phyloP scores from a whole-genome alignment of 2,797 vertebrate species.

The Brachyalestes nurse region DNA sequence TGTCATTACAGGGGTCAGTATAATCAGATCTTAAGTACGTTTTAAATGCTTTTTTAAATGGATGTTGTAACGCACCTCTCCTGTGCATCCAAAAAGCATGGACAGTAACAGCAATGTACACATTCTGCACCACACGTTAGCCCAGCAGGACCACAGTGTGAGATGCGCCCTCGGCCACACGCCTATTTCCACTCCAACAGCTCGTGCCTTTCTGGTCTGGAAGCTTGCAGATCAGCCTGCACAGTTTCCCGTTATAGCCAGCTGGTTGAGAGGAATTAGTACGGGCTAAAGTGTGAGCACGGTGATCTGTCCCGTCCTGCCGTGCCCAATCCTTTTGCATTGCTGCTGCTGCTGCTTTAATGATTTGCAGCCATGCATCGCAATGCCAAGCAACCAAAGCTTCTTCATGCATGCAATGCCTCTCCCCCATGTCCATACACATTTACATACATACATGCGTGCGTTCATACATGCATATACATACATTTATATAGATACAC shows the following conservation, averaged over 20 bases:
- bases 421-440: neutral
- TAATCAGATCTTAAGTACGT: neutral
- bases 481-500: too few species aligned
- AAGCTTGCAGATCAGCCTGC: neutral
- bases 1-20: neutral
- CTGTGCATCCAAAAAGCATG: neutral
- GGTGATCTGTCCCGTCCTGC: slow-evolving; percentile 10
- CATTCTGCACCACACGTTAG: too few species aligned
- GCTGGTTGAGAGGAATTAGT: slow-evolving; percentile 16
- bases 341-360: neutral
- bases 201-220: neutral
- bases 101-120: too few species aligned
- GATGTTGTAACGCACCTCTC: neutral
- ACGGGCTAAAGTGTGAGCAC: slow-evolving; percentile 5
- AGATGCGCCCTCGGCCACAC: neutral
- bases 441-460: neutral
- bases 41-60: neutral
- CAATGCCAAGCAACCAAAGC: neutral
- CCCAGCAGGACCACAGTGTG: too few species aligned
- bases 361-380: neutral
- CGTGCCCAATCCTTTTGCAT: neutral
- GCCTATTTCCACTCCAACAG: neutral
- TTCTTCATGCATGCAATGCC: neutral
- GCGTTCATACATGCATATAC: too few species aligned
- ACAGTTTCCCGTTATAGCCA: slow-evolving; percentile 6